Conservation (phyloP, 1,140 invertebrate species). For the Trichomalopsis sarcophagae region DNA sequence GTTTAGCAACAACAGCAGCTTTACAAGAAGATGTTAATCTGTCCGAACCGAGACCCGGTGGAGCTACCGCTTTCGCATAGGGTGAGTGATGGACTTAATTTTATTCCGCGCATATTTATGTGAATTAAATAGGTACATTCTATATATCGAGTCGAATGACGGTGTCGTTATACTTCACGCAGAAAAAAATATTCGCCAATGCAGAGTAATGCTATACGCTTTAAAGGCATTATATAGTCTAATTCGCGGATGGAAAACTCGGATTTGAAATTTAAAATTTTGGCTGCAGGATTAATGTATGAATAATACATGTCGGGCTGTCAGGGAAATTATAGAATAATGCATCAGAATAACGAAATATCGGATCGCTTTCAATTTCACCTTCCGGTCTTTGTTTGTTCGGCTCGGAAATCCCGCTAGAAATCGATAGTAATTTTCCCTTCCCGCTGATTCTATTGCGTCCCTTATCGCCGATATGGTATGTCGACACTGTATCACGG, state of each 20-base stretch:
- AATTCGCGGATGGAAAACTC: not conserved
- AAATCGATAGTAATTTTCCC: no score
- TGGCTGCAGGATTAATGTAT: not conserved
- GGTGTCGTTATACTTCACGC: not conserved
- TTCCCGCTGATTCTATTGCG: no score
- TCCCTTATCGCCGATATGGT: no score
- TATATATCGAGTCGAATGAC: no score
- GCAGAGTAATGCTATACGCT: not conserved
- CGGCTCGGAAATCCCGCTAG: no score
- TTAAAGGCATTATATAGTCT: not conserved
- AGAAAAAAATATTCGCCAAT: not conserved
- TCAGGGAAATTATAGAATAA: not conserved
- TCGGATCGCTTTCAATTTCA: not conserved
- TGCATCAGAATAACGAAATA: not conserved
- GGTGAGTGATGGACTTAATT: constrained; percentile 58
- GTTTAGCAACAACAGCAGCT: constrained; percentile 54
- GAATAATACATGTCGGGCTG: not conserved
- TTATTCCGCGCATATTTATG: not conserved
- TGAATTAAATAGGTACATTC: not conserved
- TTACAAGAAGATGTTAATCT: constrained; percentile 69
- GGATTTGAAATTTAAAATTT: not conserved
- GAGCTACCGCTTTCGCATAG: constrained; percentile 62
- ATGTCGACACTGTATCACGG: no score
- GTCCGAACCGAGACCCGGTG: constrained; percentile 67
- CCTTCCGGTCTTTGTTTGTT: no score